Evolutionary conservation across 2,888 invertebrate species (phyloP).

Genomic region (Linnaemya vulpina): DNA sequence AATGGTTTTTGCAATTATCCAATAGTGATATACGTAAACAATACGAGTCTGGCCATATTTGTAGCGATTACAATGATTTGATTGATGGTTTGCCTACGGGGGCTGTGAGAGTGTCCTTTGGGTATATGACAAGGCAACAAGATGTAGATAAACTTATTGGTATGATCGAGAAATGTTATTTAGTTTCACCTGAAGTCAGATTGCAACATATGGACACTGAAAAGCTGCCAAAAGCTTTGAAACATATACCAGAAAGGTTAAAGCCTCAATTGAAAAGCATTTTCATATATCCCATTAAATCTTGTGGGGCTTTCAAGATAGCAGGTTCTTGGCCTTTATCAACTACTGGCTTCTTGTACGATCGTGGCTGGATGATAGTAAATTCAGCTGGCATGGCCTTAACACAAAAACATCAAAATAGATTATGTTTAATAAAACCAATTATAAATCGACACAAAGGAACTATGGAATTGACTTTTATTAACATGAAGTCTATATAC

Average conservation of each 20-base stretch:
- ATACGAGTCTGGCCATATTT: conserved; percentile 94
- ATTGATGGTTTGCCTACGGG: conserved; percentile 95
- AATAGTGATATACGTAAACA: conserved; percentile 89
- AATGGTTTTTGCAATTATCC: conserved; percentile 88
- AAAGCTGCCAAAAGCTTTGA: conserved; percentile 76
- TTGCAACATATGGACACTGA: conserved; percentile 74
- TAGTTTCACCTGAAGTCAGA: conserved; percentile 79
- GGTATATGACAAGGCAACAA: conserved; percentile 91
- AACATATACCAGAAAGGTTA: conserved; percentile 75
- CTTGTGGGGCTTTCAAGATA: conserved; percentile 91
- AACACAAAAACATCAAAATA: conserved; percentile 93
- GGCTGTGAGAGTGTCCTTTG: conserved; percentile 95
- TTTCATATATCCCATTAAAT: conserved; percentile 94
- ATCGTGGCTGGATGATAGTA: conserved; percentile 97
- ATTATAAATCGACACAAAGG: conserved; percentile 86
- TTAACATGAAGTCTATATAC: conserved; percentile 85
- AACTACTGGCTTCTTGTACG: conserved; percentile 91
- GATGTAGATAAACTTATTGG: conserved; percentile 89
- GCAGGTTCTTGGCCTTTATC: conserved; percentile 88
- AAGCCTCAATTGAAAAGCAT: conserved; percentile 83
- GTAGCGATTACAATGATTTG: conserved; percentile 94
- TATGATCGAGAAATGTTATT: conserved; percentile 91
- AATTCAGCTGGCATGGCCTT: conserved; percentile 91
- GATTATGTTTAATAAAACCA: conserved; percentile 91
- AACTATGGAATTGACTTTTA: conserved; percentile 85